Evolutionary conservation across 2,113 vertebrate genomes (phyloP).

Genomic region (Dicerorhinus sumatrensis): DNA sequence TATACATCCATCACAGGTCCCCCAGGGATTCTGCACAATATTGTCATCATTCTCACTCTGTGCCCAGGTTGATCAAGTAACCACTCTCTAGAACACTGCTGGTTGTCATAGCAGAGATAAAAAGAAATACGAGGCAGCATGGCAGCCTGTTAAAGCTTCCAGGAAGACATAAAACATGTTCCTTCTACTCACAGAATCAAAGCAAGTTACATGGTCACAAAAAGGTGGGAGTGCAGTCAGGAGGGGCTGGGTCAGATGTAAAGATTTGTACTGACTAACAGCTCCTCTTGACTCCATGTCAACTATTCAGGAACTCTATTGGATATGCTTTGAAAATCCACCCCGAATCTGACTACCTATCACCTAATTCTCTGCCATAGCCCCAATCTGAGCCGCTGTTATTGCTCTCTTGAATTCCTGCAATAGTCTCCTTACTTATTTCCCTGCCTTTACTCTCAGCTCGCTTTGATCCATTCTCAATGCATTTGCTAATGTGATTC

Average conservation of each 20-base stretch:
- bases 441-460: neutral
- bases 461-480: neutral
- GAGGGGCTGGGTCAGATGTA: no score
- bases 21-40: neutral
- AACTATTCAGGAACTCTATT: neutral
- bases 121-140: neutral
- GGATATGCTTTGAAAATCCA: neutral
- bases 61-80: no score
- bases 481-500: neutral
- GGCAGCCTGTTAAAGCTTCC: neutral
- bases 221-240: neutral
- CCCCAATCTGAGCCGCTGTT: neutral
- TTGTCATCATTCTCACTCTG: neutral
- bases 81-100: neutral
- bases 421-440: neutral
- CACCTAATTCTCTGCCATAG: neutral
- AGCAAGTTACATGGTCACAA: neutral
- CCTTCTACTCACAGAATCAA: neutral
- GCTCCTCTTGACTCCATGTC: neutral
- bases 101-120: neutral
- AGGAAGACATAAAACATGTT: neutral
- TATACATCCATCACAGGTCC: neutral
- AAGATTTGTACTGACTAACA: neutral
- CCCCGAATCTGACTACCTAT: neutral
- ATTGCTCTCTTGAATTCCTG: neutral